Evolutionary conservation across 2,797 vertebrate genomes (phyloP), one percentile per base, ranked within the genome.

Genomic region (Sorex maritimensis): DNA sequence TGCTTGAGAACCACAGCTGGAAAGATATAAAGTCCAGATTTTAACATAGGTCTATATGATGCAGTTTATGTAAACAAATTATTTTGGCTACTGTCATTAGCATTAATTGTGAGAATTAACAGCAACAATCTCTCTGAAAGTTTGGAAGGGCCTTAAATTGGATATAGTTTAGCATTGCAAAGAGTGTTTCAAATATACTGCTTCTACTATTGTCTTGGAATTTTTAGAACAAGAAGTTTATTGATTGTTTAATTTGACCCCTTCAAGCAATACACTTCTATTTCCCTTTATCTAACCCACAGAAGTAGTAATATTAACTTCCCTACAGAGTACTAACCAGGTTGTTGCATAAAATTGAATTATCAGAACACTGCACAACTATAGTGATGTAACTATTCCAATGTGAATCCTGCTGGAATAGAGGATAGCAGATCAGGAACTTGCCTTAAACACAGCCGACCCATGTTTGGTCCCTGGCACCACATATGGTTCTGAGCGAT

Each of bases 211-310:
- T 58, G 13, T 49, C 71, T 84, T 89, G 23, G 58, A 69, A 34
- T 23, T 92, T 94, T 85, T 86, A 44, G n/a, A 81, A 26, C 15
- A 69, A 86, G 24, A 88, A 82, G 7, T 30, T 80, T 7, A 84
- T 71, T 55, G 89, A 65, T 44, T 61, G 41, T 71, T 86, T 94
- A 84, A 83, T 19, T 73, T 52, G 15, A 86, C 80, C 87, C 23
- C 41, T 96, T 81, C 65, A 24, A 67, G 28, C 30, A 30, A 15
- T 17, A 88, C 80, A 74, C 28, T 49, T 28, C 23, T 75, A 44
- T 21, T 12, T 23, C 52, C 55, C 79, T 86, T 69, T n/a, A 13
- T 26, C 5, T 91, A 90, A 77, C 63, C 41, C 46, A 15, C 2
- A 49, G 28, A 71, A 69, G 68, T 52, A 58, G 63, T 67, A 73